Evolutionary conservation across 2,797 vertebrate genomes (phyloP), one percentile per base, ranked within the genome.

Genomic region (Trachurus trachurus): DNA sequence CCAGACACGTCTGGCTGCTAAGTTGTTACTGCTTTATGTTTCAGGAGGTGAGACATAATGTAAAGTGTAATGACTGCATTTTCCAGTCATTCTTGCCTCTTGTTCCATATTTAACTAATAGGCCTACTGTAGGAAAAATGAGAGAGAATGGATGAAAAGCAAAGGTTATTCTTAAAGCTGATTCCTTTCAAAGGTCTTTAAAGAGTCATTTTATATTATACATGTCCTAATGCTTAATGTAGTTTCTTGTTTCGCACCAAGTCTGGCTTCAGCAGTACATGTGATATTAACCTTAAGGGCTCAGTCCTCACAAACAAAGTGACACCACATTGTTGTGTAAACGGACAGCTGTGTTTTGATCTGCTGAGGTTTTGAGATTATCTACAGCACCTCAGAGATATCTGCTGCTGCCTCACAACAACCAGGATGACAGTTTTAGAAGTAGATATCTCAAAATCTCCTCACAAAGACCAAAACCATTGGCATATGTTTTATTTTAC

Each of bases 1-100:
- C 50, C 60, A 42, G 66, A 80, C 77, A 75, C 11, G 81, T 61
- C 57, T 39, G 63, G 1, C 37, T 71, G 63, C 45, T 39, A 11
- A n/a, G 37, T 56, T 9, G 66, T 34, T 31, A 5, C 11, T 50
- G 44, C 61, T 64, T 10, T 53, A 26, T 54, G 22, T 67, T 53
- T 50, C 10, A 80, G 26, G 42, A 22, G 67, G n/a, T 19, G 31
- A 64, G 34, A 31, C 0, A 5, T 40, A 29, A 29, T 22, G 3
- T 37, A 40, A 2, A 8, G 29, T 26, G 17, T 37, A 22, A 21
- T 37, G 34, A 37, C 34, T 37, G 6, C 1, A 21, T n/a, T 22
- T 47, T 37, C 39, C 13, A 47, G 10, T 29, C 11, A 10, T 34
- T 58, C 21, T 53, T 7, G 11, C 15, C 39, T 56, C 50, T 11